phyloP scores from a whole-genome alignment of 2,888 invertebrate genomes.

The Deladenus siricidicola region DNA sequence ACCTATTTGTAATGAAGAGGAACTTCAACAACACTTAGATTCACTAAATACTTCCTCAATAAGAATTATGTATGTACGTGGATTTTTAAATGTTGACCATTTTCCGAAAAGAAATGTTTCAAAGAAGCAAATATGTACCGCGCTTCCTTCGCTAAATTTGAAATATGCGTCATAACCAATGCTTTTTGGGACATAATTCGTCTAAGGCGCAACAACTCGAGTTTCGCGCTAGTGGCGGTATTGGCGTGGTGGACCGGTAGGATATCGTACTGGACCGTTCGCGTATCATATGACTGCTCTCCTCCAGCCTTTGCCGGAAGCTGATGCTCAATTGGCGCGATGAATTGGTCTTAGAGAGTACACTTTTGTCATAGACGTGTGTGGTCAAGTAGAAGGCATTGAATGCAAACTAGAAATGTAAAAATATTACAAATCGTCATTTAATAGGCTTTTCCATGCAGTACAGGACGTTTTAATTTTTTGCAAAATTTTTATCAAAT shows the following conservation, averaged over 20 bases:
- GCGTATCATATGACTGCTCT: constrained; percentile 25
- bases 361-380: constrained; percentile 43
- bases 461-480: too few relatives aligned
- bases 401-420: constrained; percentile 40
- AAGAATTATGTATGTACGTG: too few relatives aligned
- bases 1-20: too few relatives aligned
- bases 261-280: constrained; percentile 39
- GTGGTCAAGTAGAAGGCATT: constrained; percentile 46
- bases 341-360: constrained; percentile 43
- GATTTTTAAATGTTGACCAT: too few relatives aligned
- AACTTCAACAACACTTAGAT: too few relatives aligned
- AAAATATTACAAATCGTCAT: constrained; percentile 5
- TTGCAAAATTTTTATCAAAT: not conserved
- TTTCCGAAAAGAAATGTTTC: too few relatives aligned
- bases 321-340: constrained; percentile 44
- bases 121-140: too few relatives aligned
- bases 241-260: constrained; percentile 36
- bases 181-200: constrained; percentile 15
- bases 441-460: too few relatives aligned
- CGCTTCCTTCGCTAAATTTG: too few relatives aligned
- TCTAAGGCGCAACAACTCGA: constrained; percentile 23
- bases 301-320: constrained; percentile 31
- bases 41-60: too few relatives aligned
- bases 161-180: constrained; percentile 17
- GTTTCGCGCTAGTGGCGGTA: constrained; percentile 20